A percentile compares a stretch with the other conserved stretches of the same genome.
Conservation (phyloP, 2,797 vertebrate species). For the Anolis apletophallus region DNA sequence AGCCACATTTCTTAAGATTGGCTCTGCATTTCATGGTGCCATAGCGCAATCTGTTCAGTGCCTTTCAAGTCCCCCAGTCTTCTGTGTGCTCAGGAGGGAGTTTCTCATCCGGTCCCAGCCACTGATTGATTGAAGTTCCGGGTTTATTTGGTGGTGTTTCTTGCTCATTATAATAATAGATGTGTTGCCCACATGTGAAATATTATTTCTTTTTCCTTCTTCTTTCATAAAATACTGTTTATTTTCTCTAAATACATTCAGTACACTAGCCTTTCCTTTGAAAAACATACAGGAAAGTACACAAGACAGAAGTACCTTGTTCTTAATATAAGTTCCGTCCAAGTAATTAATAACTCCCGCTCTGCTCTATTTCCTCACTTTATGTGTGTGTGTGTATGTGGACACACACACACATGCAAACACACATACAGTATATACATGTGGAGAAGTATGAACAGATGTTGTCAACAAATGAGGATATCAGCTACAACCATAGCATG, state of each 20-base stretch:
- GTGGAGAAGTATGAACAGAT: conserved; percentile 74
- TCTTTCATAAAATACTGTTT: conserved; percentile 4
- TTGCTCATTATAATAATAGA: not conserved
- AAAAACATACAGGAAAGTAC: conserved; percentile 5
- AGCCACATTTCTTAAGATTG: no score
- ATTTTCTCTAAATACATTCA: conserved; percentile 5
- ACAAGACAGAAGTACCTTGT: not conserved
- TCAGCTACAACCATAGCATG: conserved; percentile 51
- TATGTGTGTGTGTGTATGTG: not conserved
- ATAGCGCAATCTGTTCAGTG: no score
- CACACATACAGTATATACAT: not conserved
- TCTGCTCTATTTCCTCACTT: no score
- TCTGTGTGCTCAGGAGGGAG: no score
- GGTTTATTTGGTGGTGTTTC: not conserved
- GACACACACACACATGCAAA: not conserved
- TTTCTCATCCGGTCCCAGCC: no score
- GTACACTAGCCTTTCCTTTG: not conserved
- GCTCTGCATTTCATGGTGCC: no score
- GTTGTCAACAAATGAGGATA: conserved; percentile 72
- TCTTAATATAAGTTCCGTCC: conserved; percentile 5
- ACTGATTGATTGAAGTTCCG: no score
- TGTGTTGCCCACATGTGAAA: not conserved
- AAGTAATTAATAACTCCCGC: conserved; percentile 58
- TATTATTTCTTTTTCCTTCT: not conserved
- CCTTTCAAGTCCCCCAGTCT: no score